phyloP scores from a whole-genome alignment of 2,888 invertebrate species.

The Agrochola lychnidis region DNA sequence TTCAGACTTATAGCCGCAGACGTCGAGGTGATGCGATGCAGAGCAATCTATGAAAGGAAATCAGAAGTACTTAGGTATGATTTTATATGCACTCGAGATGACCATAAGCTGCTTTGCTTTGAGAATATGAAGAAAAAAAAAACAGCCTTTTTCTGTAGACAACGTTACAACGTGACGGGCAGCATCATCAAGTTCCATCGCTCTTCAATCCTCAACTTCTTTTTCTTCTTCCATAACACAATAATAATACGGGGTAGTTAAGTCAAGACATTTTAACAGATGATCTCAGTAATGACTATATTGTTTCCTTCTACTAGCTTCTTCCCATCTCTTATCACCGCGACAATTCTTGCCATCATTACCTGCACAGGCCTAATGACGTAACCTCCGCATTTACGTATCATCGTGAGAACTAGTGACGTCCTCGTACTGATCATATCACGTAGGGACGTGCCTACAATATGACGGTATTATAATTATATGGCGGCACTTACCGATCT shows the following conservation, averaged over 20 bases:
- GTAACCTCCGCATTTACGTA: neutral
- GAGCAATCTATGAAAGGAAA: neutral
- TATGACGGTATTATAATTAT: slow-evolving; percentile 44
- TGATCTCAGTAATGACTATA: neutral
- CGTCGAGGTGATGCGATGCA: neutral
- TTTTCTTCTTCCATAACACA: too few relatives aligned
- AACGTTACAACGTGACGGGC: neutral
- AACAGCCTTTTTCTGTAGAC: neutral
- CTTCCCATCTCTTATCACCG: slow-evolving; percentile 2
- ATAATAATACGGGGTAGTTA: neutral
- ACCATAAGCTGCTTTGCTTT: neutral
- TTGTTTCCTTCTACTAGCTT: neutral
- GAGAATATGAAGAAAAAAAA: neutral
- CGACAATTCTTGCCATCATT: slow-evolving; percentile 19
- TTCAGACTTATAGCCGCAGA: neutral
- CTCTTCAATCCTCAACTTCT: too few relatives aligned
- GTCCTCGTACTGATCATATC: slow-evolving; percentile 43
- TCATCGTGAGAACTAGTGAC: slow-evolving; percentile 51
- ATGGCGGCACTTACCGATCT: slow-evolving; percentile 39
- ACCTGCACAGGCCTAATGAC: neutral
- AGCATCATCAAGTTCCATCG: neutral
- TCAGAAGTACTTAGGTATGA: neutral
- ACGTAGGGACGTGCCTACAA: slow-evolving; percentile 32
- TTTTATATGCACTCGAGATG: neutral
- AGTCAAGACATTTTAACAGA: neutral